Evolutionary conservation across 2,797 vertebrate species (phyloP).

Genomic region (Coccyzus lansbergi): DNA sequence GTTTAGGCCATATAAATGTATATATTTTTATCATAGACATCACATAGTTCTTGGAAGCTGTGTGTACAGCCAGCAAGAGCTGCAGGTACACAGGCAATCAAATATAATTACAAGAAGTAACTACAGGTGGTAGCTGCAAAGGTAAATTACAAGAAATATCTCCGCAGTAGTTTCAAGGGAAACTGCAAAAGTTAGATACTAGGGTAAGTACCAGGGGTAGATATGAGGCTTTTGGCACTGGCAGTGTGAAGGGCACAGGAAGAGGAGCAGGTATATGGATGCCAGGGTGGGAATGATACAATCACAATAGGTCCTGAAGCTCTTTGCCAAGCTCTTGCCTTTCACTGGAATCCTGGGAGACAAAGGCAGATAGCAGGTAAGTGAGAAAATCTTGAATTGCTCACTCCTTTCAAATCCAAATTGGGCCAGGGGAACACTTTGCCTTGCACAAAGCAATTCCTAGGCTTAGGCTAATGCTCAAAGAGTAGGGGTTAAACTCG

Average conservation of each 20-base stretch:
- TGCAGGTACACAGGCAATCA: background rate
- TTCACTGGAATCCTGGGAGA: background rate
- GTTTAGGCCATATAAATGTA: background rate
- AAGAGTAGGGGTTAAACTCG: slow-evolving; percentile 32
- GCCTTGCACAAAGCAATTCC: slow-evolving; percentile 10
- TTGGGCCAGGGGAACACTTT: background rate
- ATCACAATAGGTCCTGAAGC: background rate
- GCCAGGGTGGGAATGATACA: background rate
- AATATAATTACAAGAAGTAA: background rate
- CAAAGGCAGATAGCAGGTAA: slow-evolving; percentile 8
- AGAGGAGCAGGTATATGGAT: fast-evolving
- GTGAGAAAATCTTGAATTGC: slow-evolving; percentile 37
- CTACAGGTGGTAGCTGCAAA: background rate
- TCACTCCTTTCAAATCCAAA: background rate
- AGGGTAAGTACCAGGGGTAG: background rate
- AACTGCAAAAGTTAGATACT: background rate
- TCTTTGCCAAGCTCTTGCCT: background rate
- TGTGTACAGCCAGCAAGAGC: background rate
- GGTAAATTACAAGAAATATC: background rate
- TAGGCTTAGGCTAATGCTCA: slow-evolving; percentile 34
- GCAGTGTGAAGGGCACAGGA: background rate
- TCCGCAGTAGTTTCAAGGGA: background rate
- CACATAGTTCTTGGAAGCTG: background rate
- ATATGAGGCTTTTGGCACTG: background rate
- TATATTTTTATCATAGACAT: background rate